These are phyloP conservation scores for Hirtodrosophila cameraria DNA, from an alignment of 2,888 invertebrate genomes.

Conservation along the genomic window DNA sequence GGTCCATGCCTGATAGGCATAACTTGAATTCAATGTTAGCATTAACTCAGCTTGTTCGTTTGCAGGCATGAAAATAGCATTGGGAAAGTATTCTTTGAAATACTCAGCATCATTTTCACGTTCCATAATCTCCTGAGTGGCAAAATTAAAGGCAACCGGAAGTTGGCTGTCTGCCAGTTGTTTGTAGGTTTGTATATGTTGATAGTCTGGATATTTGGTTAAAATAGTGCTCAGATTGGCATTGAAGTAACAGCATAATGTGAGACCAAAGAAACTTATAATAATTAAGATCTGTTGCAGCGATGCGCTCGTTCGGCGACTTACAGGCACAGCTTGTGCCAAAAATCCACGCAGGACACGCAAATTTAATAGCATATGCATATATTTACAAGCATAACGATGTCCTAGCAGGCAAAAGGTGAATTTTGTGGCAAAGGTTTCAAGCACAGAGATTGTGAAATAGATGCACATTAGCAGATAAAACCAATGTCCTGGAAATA, in stretches of 20 bases:
- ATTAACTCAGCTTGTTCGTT: conserved; percentile 8
- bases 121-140: not conserved
- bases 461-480: not conserved
- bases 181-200: conserved; percentile 26
- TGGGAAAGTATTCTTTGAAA: not conserved
- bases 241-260: not conserved
- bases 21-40: conserved; percentile 34
- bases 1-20: conserved; percentile 26
- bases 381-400: not conserved
- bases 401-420: not conserved
- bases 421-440: not conserved
- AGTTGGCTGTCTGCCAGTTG: conserved; percentile 37
- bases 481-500: not conserved
- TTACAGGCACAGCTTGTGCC: not conserved
- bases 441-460: conserved; percentile 3
- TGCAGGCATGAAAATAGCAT: not conserved
- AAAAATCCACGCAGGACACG: conserved; percentile 20
- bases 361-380: conserved; percentile 18
- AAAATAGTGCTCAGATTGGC: conserved; percentile 37
- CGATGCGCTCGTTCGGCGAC: not conserved
- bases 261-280: conserved; percentile 9
- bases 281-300: conserved; percentile 5
- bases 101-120: not conserved
- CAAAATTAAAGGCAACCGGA: conserved; percentile 20
- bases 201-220: conserved; percentile 29